Percentiles rank a stretch among this genome's conserved stretches.
Evolutionary conservation across 2,113 vertebrate genomes (phyloP).

Genomic region (Halcyon malimbica): DNA sequence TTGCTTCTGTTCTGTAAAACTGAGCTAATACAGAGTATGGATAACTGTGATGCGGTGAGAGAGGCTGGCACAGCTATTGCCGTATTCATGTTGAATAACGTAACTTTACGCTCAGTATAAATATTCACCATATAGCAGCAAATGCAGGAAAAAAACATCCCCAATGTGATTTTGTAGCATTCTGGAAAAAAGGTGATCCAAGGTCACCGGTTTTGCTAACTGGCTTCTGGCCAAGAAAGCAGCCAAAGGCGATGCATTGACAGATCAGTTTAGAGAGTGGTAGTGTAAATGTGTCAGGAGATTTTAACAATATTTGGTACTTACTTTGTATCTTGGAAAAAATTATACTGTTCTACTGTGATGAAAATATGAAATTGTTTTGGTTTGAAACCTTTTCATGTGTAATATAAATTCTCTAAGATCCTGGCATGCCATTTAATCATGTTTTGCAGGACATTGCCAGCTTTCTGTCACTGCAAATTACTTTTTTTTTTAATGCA

Average conservation of each 20-base stretch:
- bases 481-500: neutral
- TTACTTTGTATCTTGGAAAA: neutral
- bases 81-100: neutral
- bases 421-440: neutral
- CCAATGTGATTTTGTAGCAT: neutral
- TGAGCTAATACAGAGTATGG: neutral
- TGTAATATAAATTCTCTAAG: neutral
- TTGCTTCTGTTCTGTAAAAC: neutral
- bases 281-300: neutral
- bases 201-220: neutral
- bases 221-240: neutral
- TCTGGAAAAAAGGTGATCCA: neutral
- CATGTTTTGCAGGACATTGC: neutral
- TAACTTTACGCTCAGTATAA: neutral
- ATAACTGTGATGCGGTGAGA: neutral
- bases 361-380: neutral
- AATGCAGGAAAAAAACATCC: neutral
- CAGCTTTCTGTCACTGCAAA: neutral
- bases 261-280: neutral
- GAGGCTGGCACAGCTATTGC: neutral
- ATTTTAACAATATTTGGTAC: neutral
- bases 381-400: neutral
- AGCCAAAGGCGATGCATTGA: neutral
- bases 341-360: neutral
- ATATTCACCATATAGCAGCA: neutral